Evolutionary conservation across 2,797 vertebrate species (phyloP).

Genomic region (Neopelma chrysocephalum): DNA sequence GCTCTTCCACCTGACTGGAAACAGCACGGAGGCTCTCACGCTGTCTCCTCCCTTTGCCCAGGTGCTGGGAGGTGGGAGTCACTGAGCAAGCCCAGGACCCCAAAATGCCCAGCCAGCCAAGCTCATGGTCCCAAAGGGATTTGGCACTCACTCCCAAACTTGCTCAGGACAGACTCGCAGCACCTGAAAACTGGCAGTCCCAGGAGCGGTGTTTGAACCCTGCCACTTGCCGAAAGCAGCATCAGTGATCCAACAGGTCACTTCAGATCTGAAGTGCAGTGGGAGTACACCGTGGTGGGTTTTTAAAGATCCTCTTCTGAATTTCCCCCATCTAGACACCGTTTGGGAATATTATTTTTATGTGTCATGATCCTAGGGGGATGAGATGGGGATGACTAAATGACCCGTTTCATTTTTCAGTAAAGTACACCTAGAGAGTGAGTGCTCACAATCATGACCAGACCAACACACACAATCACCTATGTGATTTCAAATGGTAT

Average conservation of each 20-base stretch:
- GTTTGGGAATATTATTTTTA: not conserved
- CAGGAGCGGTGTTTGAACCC: not conserved
- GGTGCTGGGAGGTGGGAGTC: not conserved
- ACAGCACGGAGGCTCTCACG: fast-evolving
- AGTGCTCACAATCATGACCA: not conserved
- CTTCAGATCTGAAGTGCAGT: not conserved
- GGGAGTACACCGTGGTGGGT: fast-evolving
- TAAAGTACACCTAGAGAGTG: not conserved
- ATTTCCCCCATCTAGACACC: not conserved
- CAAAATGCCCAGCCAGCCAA: not conserved
- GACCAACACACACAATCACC: not conserved
- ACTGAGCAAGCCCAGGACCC: not conserved
- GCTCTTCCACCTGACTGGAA: not conserved
- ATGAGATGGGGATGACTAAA: not conserved
- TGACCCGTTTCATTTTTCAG: not conserved
- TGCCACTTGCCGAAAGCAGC: not conserved
- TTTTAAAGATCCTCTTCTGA: not conserved
- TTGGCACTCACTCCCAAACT: not conserved
- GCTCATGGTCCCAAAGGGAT: not conserved
- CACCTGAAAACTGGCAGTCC: not conserved
- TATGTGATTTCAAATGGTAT: not conserved
- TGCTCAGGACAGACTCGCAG: not conserved
- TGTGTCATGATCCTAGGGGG: not conserved
- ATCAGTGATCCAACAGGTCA: fast-evolving
- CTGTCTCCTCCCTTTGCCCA: not conserved